A percentile compares a stretch with the other conserved stretches of the same genome.
These are phyloP conservation scores for Epistrophe eligans DNA, from an alignment of 2,888 invertebrate genomes.

Conservation along the genomic window DNA sequence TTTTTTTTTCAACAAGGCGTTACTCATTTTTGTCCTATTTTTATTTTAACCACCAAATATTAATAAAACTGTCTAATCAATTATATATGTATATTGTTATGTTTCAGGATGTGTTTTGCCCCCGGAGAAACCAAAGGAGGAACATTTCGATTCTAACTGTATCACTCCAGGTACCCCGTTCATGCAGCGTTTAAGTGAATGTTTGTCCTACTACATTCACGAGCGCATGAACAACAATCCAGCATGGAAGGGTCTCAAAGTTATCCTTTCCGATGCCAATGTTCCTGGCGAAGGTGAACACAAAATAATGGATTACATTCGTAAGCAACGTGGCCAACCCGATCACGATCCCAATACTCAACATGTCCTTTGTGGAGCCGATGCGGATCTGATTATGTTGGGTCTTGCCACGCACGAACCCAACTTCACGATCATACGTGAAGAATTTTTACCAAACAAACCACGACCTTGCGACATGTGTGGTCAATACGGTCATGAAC, in stretches of 20 bases:
- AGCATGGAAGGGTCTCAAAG: slow-evolving; percentile 97
- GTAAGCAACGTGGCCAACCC: slow-evolving; percentile 96
- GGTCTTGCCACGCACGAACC: slow-evolving; percentile 99
- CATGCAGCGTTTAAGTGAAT: slow-evolving; percentile 94
- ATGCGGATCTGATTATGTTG: slow-evolving; percentile 99
- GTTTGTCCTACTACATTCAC: slow-evolving; percentile 86
- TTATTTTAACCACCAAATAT: too few relatives aligned
- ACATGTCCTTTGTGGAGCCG: slow-evolving; percentile 99
- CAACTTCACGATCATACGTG: slow-evolving; percentile 98
- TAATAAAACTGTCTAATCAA: too few relatives aligned
- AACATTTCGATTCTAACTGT: slow-evolving; percentile 99
- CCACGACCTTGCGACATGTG: slow-evolving; percentile 98
- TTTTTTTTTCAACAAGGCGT: too few relatives aligned
- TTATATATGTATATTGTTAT: too few relatives aligned
- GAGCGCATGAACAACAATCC: slow-evolving; percentile 92
- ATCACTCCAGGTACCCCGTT: slow-evolving; percentile 99
- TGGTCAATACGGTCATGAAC: slow-evolving; percentile 94
- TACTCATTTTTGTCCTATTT: too few relatives aligned
- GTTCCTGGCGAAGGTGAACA: slow-evolving; percentile 99
- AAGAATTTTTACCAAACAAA: slow-evolving; percentile 99
- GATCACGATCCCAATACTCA: slow-evolving; percentile 99
- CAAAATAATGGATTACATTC: slow-evolving; percentile 99
- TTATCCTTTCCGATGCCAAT: slow-evolving; percentile 99
- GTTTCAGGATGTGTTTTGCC: slow-evolving; percentile 88
- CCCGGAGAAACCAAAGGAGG: slow-evolving; percentile 94